Conservation (phyloP, 2,797 vertebrate species). For the Enoplosus armatus region DNA sequence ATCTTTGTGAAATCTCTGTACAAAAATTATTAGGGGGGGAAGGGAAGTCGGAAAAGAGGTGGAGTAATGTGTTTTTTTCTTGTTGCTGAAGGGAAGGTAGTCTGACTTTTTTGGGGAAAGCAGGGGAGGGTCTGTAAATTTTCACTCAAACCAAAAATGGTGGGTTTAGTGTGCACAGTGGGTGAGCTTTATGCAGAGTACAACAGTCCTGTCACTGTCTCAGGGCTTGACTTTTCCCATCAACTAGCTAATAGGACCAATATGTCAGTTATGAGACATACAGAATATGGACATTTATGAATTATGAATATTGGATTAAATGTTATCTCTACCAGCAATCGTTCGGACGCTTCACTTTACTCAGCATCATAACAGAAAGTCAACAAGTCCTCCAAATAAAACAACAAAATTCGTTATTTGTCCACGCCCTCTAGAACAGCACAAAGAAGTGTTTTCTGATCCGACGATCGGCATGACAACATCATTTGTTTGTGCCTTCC, state of each 20-base stretch:
- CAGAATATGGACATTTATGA: neutral
- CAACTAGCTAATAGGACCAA: neutral
- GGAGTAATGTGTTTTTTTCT: neutral
- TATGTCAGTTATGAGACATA: neutral
- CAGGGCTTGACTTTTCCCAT: neutral
- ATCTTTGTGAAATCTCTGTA: neutral
- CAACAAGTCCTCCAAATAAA: neutral
- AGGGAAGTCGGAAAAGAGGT: neutral
- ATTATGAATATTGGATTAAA: neutral
- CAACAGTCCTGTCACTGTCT: neutral
- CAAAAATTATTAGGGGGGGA: neutral
- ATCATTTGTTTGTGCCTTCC: neutral
- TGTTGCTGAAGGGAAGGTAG: neutral
- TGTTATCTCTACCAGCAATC: neutral
- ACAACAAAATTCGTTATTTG: neutral
- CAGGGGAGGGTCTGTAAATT: neutral
- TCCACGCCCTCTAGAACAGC: no score
- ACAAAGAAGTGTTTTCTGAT: neutral
- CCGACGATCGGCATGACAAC: neutral
- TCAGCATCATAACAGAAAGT: no score
- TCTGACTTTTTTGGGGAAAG: neutral
- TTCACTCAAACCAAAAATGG: neutral
- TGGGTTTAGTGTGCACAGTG: neutral
- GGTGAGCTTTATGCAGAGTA: neutral
- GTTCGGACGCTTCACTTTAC: neutral